A percentile compares a stretch with the other conserved stretches of the same genome.
Evolutionary conservation across 2,797 vertebrate genomes (phyloP).

Genomic region (Trematomus bernacchii): DNA sequence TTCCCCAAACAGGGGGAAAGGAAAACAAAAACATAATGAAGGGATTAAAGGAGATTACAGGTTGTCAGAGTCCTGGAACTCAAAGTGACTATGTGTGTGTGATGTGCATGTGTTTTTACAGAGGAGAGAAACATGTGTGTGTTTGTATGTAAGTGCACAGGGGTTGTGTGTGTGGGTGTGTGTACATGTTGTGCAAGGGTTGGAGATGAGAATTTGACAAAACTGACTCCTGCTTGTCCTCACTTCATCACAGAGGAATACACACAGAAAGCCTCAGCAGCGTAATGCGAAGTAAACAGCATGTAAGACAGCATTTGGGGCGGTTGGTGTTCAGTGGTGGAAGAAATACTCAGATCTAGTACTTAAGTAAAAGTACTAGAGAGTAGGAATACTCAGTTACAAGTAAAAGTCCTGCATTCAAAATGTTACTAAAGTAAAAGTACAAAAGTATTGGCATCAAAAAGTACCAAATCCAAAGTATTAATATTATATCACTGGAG

Average conservation of each 20-base stretch:
- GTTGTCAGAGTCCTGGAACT: slow-evolving; percentile 73
- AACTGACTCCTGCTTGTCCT: slow-evolving; percentile 27
- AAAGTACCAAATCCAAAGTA: no score
- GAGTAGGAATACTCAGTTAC: no score
- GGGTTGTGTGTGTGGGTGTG: slow-evolving; percentile 17
- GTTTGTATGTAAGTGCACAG: slow-evolving; percentile 16
- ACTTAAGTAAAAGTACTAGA: no score
- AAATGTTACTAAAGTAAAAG: no score
- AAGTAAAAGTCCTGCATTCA: no score
- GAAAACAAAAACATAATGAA: slow-evolving; percentile 84
- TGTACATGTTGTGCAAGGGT: not conserved
- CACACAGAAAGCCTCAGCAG: slow-evolving; percentile 17
- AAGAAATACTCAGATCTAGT: no score
- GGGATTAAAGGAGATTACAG: slow-evolving; percentile 81
- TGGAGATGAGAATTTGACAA: slow-evolving; percentile 29
- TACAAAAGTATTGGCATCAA: no score
- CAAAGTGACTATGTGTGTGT: slow-evolving; percentile 49
- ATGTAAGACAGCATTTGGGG: not conserved
- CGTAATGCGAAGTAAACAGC: slow-evolving; percentile 36
- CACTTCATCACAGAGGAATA: slow-evolving; percentile 41
- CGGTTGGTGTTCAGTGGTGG: no score
- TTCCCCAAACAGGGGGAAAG: slow-evolving; percentile 73
- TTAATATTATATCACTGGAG: no score
- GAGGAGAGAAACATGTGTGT: slow-evolving; percentile 36
- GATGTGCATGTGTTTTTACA: slow-evolving; percentile 43